A percentile compares a stretch with the other conserved stretches of the same genome.
These are phyloP conservation scores for Crossocerus cetratus DNA, from an alignment of 2,888 invertebrate genomes.

Conservation along the genomic window DNA sequence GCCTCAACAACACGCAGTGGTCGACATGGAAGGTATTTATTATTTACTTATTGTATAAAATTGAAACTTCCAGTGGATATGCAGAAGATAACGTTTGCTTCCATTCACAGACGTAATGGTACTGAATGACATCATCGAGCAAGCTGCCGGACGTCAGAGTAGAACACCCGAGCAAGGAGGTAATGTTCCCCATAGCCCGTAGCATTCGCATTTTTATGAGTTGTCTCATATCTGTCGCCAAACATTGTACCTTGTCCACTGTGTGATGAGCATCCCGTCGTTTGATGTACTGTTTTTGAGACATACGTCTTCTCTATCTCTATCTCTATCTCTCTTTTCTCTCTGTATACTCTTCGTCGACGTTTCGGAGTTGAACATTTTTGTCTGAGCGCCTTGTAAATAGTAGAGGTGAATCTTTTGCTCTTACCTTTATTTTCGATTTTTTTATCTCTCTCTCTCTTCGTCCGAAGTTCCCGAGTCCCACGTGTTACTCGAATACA, in stretches of 20 bases:
- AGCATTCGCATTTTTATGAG: constrained; percentile 30
- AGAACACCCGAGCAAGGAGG: constrained; percentile 92
- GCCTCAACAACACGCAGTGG: constrained; percentile 91
- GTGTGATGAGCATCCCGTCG: constrained; percentile 55
- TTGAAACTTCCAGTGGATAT: neutral
- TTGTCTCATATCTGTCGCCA: constrained; percentile 49
- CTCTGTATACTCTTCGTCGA: constrained; percentile 31
- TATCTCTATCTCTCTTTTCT: constrained; percentile 1
- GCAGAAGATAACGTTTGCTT: neutral
- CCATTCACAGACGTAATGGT: constrained; percentile 93
- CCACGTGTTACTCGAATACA: neutral
- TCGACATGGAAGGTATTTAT: constrained; percentile 92
- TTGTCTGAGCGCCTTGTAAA: constrained; percentile 52
- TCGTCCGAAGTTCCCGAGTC: neutral
- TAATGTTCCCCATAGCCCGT: constrained; percentile 76
- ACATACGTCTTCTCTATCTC: constrained; percentile 2
- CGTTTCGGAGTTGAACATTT: constrained; percentile 42
- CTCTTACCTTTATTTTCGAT: constrained; percentile 2
- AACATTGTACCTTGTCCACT: constrained; percentile 53
- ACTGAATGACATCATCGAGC: constrained; percentile 96
- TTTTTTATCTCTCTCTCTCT: constrained; percentile 15
- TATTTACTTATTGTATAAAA: neutral
- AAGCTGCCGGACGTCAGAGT: constrained; percentile 93
- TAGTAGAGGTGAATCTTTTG: constrained; percentile 34
- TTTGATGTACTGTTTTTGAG: constrained; percentile 52